Evolutionary conservation across 2,888 invertebrate genomes (phyloP), one percentile per base, ranked within the genome.

Genomic region (Embidobia sp.): DNA sequence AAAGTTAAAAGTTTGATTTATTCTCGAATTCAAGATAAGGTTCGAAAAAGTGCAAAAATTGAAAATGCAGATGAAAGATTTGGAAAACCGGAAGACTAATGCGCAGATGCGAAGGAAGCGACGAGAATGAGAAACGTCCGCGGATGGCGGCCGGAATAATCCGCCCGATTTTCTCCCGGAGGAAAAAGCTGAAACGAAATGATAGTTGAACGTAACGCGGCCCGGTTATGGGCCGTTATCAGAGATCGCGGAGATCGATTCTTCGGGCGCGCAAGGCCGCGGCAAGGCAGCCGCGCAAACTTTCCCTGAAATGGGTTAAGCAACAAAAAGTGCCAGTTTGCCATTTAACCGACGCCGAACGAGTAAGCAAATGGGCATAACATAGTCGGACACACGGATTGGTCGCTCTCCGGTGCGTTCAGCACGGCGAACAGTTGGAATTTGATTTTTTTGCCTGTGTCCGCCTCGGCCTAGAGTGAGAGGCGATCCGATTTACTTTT

Each of bases 401-500:
- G 77, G 55, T 51, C 59, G 67, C 66, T 72, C 53, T 49, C 29
- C 51, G 51, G 73, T 66, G 77, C 77, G 77, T 75, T 67, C 75
- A 72, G 72, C 73, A 77, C 61, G 63, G 77, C 77, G 74, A 72
- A 72, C 74, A 78, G 78, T 72, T 81, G 83, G 83, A 84, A 85
- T 85, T 85, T 77, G 77, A 80, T 81, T 83, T 84, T 83, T 82
- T 84, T 82, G 77, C 46, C 73, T 57, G 49, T 46, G 72, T 67
- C 64, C 75, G 77, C 74, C 73, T 78, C 80, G 80, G 78, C 74
- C 81, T 84, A 83, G 84, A 86, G 86, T 85, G 86, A 87, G 85
- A 86, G 86, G 86, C 85, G 85, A 85, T 86, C 83, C 83, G 85
- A 85, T 85, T 86, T 84, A 84, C 85, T 87, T 85, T 86, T 87